Base-by-base conservation (phyloP, 2,888 invertebrate genomes). In the Tiliacea aurago region DNA sequence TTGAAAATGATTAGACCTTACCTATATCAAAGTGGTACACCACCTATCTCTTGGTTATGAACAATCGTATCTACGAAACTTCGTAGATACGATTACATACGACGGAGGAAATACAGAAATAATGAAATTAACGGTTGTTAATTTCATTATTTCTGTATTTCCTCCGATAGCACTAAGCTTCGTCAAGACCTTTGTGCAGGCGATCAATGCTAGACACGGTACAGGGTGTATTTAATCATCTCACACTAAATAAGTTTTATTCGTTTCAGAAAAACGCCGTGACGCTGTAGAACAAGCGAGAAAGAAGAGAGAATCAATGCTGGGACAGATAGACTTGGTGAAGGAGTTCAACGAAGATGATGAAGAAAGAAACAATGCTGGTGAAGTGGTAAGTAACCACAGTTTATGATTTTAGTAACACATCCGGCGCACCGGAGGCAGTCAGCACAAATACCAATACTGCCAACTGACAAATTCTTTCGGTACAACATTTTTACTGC, bases 311-410 rank as follows among this genome's bases (percentile, higher is more conserved):
- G 96, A 97, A 43, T 88, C 97, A 64, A 91, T 97, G 87, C 88
- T 97, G 43, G 93, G 94, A 0, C 94, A 96, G 28, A 94, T 96
- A 0, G 95, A 97, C 1, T 90, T 97, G 20, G 86, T 91, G 56
- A 92, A 92, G 20, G 91, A 96, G 55, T 90, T 97, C 4, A 97
- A 97, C 69, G 95, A 96, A 83, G 96, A 97, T 59, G 97, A 97
- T 70, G 97, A 97, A 71, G 97, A 97, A 0, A 96, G 97, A 43
- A 97, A 97, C 84, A 95, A 95, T 51, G 97, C 97, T 0, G 94
- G 97, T 43, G 98, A 98, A 94, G 97, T 97, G 94, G 97, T 97
- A 79, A 67, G 67, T 23, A 15, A 47, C 13, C 6, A 2, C n/a
- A 51, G 4, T 51, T 23, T 53, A 23, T 15, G 23, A 0, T 23